Base-by-base conservation (phyloP, 2,888 invertebrate genomes). In the Glyphotaelius pellucidus region DNA sequence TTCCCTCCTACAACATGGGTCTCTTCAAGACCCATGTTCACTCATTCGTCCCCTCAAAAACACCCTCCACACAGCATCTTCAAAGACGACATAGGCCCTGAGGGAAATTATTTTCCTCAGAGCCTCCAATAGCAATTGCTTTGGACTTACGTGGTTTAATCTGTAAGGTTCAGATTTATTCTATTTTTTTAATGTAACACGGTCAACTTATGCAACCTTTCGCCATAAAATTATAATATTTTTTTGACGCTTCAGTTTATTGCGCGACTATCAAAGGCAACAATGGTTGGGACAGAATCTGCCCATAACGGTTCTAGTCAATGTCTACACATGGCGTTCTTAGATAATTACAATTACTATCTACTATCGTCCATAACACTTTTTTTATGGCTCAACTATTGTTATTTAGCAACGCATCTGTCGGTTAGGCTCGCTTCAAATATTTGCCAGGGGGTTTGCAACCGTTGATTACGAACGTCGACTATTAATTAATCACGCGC, bases 331-430 rank as follows among this genome's bases (percentile, higher is more conserved):
- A 86, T 86, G 86, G 47, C 42, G 85, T 38, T 30, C 38, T 67
- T 67, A 67, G 67, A 67, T 67, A 67, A 67, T 67, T 67, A 52
- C 25, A 52, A 52, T 19, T 5, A 52, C 52, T 19, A 19, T n/a
- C 52, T 19, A 25, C 14, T 25, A 38, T 85, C 42, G 86, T 47
- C 19, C 5, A n/a, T 30, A 42, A 42, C 30, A 9, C 30, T 30
- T 83, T 52, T 67, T 25, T 67, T 42, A n/a, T 42, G 86, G 86
- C 86, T 38, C n/a, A 35, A 30, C 47, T 3, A 42, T 86, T 86
- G 42, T 86, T 86, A 11, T 86, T 86, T 42, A 15, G 35, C 83
- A 35, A 42, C 47, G 86, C 86, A 86, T 86, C 86, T 86, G 86
- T 86, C 86, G 12, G 86, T 83, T n/a, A 67, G 25, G 67, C 67